Conservation (phyloP, 2,113 vertebrate genomes). For the Gallinago undulata region DNA sequence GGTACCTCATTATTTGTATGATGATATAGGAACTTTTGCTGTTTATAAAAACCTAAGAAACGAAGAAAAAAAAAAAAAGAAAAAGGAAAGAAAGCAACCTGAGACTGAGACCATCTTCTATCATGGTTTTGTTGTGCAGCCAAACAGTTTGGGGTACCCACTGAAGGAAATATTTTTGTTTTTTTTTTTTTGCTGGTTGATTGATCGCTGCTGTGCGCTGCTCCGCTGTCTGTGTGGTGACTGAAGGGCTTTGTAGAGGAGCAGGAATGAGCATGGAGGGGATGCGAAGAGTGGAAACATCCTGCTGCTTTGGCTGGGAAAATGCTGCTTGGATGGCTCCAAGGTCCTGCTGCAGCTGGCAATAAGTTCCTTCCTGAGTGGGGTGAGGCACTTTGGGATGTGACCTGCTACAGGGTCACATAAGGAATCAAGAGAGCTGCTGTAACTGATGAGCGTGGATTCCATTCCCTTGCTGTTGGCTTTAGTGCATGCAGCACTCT, state of each 20-base stretch:
- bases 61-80: not conserved
- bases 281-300: not conserved
- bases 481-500: not conserved
- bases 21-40: not conserved
- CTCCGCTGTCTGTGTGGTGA: not conserved
- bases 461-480: not conserved
- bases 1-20: not conserved
- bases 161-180: not conserved
- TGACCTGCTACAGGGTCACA: not conserved
- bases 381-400: not conserved
- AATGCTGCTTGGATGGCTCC: not conserved
- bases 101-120: not conserved
- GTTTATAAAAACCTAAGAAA: not conserved
- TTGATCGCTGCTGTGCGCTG: not conserved
- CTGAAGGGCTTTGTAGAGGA: not conserved
- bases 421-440: not conserved
- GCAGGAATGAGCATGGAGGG: not conserved
- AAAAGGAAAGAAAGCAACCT: not conserved
- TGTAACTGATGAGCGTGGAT: not conserved
- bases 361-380: not conserved
- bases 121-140: not conserved
- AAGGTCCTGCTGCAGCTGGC: not conserved
- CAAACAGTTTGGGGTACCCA: not conserved
- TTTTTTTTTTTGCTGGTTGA: not conserved
- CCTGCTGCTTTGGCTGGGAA: not conserved